Evolutionary conservation across 2,888 invertebrate genomes (phyloP).

Genomic region (Morpho achilles): DNA sequence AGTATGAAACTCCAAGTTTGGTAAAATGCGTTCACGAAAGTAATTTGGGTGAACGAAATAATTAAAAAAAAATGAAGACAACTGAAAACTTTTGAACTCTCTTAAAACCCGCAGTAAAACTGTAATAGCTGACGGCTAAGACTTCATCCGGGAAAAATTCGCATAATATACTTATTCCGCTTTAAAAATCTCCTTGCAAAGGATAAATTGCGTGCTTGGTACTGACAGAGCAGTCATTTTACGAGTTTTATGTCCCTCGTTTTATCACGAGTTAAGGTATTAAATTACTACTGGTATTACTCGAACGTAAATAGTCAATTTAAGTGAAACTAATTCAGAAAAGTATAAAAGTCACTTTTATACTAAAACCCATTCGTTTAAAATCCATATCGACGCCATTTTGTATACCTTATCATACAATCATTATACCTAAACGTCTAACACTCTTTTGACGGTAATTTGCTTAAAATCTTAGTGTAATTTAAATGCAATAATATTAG

Average conservation of each 20-base stretch:
- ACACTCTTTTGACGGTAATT: no score
- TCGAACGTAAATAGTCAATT: constrained; percentile 2
- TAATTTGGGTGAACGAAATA: background rate
- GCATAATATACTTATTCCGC: constrained; percentile 20
- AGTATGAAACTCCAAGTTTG: no score
- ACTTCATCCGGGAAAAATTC: constrained; percentile 12
- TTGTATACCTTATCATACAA: no score
- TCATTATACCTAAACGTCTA: no score
- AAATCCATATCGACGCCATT: no score
- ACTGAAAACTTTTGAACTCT: background rate
- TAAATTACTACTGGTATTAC: constrained; percentile 11
- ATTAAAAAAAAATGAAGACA: background rate
- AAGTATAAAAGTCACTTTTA: no score
- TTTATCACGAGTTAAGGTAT: constrained; percentile 45
- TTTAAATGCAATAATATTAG: no score
- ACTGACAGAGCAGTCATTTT: constrained; percentile 65
- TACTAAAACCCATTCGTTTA: no score
- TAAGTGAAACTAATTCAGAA: background rate
- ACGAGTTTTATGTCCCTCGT: constrained; percentile 56
- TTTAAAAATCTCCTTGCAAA: constrained; percentile 23
- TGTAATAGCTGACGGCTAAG: constrained; percentile 3
- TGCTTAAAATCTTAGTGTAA: no score
- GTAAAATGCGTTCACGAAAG: no score
- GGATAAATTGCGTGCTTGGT: constrained; percentile 61
- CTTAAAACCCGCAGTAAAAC: background rate